Conservation (phyloP, 2,888 invertebrate genomes). For the Rhagium mordax region DNA sequence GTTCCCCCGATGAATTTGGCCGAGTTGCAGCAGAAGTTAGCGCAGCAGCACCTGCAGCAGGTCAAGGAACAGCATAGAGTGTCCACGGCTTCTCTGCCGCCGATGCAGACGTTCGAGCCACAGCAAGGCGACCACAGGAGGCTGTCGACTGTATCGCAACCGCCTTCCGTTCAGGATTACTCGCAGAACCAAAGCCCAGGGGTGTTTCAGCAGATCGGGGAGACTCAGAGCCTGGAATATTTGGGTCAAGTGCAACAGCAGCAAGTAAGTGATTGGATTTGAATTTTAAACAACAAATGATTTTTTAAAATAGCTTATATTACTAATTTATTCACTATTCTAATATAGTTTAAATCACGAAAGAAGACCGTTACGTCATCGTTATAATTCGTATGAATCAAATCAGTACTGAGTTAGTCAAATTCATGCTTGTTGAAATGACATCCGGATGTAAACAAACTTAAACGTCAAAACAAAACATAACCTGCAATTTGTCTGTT, state of each 20-base stretch:
- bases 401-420: too few species aligned
- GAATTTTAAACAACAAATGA: background rate
- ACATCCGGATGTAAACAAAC: too few species aligned
- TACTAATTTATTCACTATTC: too few species aligned
- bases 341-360: too few species aligned
- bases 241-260: slow-evolving; percentile 42
- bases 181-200: slow-evolving; percentile 51
- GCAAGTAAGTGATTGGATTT: slow-evolving; percentile 41
- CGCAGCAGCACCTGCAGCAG: slow-evolving; percentile 60
- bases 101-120: slow-evolving; percentile 62
- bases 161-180: slow-evolving; percentile 60
- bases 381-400: too few species aligned
- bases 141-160: slow-evolving; percentile 65
- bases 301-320: too few species aligned
- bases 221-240: slow-evolving; percentile 49
- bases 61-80: slow-evolving; percentile 54
- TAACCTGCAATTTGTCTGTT: too few species aligned
- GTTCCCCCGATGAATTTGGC: slow-evolving; percentile 63
- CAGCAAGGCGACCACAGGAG: slow-evolving; percentile 59
- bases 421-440: too few species aligned
- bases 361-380: too few species aligned
- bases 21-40: slow-evolving; percentile 65
- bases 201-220: slow-evolving; percentile 54
- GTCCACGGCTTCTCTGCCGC: slow-evolving; percentile 64
- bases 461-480: too few species aligned